Conservation (phyloP, 2,888 invertebrate genomes). For the Encarsia formosa region DNA sequence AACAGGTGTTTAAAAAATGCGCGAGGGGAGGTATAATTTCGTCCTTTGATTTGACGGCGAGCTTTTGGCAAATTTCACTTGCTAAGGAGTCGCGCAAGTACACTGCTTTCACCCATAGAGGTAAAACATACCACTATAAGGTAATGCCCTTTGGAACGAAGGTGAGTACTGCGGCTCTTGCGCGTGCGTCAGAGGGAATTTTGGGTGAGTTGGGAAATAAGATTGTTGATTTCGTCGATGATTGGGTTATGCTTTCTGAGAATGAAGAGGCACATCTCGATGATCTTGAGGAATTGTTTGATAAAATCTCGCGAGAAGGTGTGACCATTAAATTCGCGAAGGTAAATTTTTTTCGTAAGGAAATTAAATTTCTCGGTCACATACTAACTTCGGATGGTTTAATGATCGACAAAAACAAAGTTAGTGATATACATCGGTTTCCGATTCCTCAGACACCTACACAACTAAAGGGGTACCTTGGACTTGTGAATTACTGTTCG, state of each 20-base stretch:
- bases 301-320: background rate
- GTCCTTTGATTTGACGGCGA: background rate
- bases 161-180: background rate
- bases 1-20: background rate
- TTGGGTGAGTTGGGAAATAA: background rate
- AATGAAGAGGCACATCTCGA: background rate
- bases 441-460: slow-evolving; percentile 25
- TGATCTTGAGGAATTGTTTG: background rate
- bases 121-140: no score
- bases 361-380: no score
- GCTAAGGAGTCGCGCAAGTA: background rate
- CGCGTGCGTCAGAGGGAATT: background rate
- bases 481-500: slow-evolving; percentile 29
- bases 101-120: background rate
- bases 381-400: background rate
- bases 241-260: background rate
- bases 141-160: background rate
- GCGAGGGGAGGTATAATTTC: no score
- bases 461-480: slow-evolving; percentile 27
- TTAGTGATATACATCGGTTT: slow-evolving; percentile 28
- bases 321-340: background rate
- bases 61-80: background rate
- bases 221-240: background rate
- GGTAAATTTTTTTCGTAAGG: background rate
- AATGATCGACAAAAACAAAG: slow-evolving; percentile 4